Conservation (phyloP, 2,888 invertebrate species). For the Drosophila ustulata region DNA sequence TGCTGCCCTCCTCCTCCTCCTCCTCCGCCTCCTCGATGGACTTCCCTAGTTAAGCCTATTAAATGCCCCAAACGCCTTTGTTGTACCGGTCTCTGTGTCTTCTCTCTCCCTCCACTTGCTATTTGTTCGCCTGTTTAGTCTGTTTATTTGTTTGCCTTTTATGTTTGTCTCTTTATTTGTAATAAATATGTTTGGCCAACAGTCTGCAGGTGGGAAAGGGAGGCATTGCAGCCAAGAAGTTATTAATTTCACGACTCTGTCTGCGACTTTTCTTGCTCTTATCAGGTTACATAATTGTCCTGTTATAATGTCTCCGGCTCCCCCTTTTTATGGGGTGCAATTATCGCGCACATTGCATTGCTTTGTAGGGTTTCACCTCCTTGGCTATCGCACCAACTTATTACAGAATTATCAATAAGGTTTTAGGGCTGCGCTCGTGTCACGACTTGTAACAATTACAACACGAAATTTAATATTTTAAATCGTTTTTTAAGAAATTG, state of each 20-base stretch:
- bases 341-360: constrained; percentile 66
- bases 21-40: not conserved
- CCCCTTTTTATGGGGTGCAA: constrained; percentile 64
- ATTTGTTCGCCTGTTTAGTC: constrained; percentile 54
- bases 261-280: constrained; percentile 60
- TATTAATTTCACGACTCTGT: constrained; percentile 76
- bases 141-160: constrained; percentile 74
- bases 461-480: not conserved
- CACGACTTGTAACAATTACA: constrained; percentile 1
- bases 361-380: constrained; percentile 70
- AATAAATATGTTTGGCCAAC: constrained; percentile 71
- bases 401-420: constrained; percentile 41
- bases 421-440: constrained; percentile 29
- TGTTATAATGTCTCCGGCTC: constrained; percentile 50
- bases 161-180: constrained; percentile 79
- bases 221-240: constrained; percentile 24
- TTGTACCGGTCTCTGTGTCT: constrained; percentile 64
- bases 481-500: no score
- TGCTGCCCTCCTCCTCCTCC: not conserved
- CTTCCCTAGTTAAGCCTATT: constrained; percentile 74
- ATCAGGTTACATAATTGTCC: constrained; percentile 80
- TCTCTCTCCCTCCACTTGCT: not conserved
- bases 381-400: constrained; percentile 30
- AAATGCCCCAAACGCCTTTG: constrained; percentile 75
- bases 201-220: not conserved